Conservation (phyloP, 1,140 invertebrate genomes). For the Caenorhabditis tropicalis region DNA sequence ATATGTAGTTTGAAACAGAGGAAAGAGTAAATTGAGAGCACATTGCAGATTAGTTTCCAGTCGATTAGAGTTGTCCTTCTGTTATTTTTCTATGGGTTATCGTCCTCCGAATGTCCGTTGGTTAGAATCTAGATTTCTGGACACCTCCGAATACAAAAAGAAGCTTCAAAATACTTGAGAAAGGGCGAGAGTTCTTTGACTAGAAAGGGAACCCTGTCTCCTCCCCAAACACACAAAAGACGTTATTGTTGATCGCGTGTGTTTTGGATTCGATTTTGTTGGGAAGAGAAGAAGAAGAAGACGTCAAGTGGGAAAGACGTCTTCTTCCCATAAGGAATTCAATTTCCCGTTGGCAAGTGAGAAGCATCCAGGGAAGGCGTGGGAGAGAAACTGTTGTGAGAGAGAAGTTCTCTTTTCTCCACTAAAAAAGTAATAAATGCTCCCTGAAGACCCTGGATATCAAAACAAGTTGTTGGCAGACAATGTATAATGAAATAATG, state of each 20-base stretch:
- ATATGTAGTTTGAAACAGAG: too few species aligned
- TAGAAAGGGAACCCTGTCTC: not conserved
- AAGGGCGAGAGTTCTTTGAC: not conserved
- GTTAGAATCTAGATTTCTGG: too few species aligned
- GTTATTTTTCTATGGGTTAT: too few species aligned
- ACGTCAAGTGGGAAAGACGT: not conserved
- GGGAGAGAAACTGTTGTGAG: not conserved
- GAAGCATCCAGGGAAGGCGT: not conserved
- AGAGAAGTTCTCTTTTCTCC: not conserved
- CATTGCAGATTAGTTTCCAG: too few species aligned
- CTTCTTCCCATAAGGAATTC: not conserved
- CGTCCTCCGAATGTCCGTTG: too few species aligned
- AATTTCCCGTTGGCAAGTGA: not conserved
- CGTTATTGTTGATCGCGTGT: not conserved
- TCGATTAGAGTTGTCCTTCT: too few species aligned
- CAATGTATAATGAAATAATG: too few species aligned
- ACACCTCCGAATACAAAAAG: too few species aligned
- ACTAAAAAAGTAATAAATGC: not conserved
- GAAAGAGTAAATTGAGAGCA: too few species aligned
- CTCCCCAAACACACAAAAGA: not conserved
- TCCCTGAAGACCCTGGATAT: not conserved
- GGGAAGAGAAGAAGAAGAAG: not conserved
- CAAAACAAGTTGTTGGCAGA: too few species aligned
- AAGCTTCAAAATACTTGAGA: too few species aligned
- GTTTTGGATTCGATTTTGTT: not conserved